Evolutionary conservation across 2,888 invertebrate genomes (phyloP), one percentile per base, ranked within the genome.

Genomic region (Abscondita cerata): DNA sequence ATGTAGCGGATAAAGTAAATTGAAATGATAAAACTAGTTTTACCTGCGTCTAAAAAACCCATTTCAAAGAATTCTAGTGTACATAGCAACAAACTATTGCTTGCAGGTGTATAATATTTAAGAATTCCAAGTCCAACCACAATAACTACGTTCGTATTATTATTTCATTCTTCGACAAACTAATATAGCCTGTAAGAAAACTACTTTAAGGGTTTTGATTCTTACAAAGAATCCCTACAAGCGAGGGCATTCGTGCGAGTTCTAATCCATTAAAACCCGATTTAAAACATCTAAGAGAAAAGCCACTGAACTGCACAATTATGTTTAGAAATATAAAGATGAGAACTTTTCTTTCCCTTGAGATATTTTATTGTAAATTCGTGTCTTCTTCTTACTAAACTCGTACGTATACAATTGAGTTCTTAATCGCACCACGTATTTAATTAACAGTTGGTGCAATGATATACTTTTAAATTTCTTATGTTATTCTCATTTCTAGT

Each of bases 201-300:
- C n/a, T 34, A 13, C 6, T 6, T 13, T 60, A 64, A 57, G 57
- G 64, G 56, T 46, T 50, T 31, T n/a, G 53, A 53, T 60, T 48
- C 57, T 41, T 53, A 15, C 9, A 34, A 46, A 34, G 60, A 64
- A 62, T 33, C 62, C 54, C 58, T 55, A 15, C 25, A 59, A 54
- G 50, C 44, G 50, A 53, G 47, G 41, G 62, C 62, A 62, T 59
- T 59, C 59, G 59, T 62, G 58, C 62, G 59, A 62, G 58, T 58
- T 62, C 59, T 62, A 59, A 59, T 59, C 44, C 58, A 62, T 62
- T 59, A 62, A 59, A 62, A 54, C 59, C 25, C 54, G 54, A 60
- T 60, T 54, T 60, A 54, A 60, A 54, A 46, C 33, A 38, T 59
- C 20, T 56, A 56, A 38, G 12, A 31, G 48, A 52, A 38, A 16